Evolutionary conservation across 2,113 vertebrate species (phyloP), one percentile per base, ranked within the genome.

Genomic region (Etheostoma spectabile): DNA sequence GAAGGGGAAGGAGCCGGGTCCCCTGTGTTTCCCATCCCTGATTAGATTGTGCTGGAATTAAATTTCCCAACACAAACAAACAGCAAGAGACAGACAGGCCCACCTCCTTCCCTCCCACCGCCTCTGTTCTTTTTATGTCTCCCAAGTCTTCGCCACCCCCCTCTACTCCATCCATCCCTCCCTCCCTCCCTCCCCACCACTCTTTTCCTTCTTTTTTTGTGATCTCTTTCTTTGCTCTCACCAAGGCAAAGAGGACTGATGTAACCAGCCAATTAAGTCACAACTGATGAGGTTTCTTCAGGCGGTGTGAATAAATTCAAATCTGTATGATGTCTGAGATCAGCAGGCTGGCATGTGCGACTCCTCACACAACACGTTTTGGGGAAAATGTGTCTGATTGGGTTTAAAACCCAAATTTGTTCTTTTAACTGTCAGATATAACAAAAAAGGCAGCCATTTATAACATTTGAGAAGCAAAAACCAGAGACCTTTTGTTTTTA

Each of bases 61-160:
- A 79, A 83, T 91, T 82, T 87, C 49, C 81, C 66, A 66, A 74
- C 61, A 74, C 87, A 92, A 87, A 85, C 88, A 90, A 90, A 86
- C 83, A 73, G 83, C 56, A 13, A 80, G 80, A 80, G 72, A 72
- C 8, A 3, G 35, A 3, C 53, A 38, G 15, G 16, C 49, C 75
- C 66, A 49, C 60, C 59, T 61, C 69, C 49, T 49, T 35, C 33
- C 60, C 42, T 38, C 57, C 45, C 52, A 59, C 49, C 22, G 2
- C 52, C 18, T 53, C 14, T 55, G 38, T 77, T 79, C 42, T 76
- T 64, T 79, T 55, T 63, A 72, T 72, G 55, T 48, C 53, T 66
- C 42, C 24, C 33, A 22, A 30, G 52, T 15, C 45, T 24, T 56
- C 45, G 1, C 24, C 46, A 18, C 15, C 52, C n/a, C 42, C 27